Base-by-base conservation (phyloP, 2,797 vertebrate genomes). In the Danio kyathit region DNA sequence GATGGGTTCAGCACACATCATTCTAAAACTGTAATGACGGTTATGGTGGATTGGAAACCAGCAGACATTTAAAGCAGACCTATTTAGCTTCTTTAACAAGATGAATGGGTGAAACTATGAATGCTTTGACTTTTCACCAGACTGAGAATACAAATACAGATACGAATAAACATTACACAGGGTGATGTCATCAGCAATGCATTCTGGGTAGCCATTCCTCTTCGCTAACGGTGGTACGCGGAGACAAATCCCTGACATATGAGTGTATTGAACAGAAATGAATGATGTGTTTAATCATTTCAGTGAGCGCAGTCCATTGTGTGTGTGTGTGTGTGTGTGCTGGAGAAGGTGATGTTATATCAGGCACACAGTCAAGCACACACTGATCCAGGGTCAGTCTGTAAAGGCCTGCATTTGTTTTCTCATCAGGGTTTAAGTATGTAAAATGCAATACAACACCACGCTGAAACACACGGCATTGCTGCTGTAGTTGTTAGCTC, bases 311-410 rank as follows among this genome's bases (percentile, higher is more conserved):
- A n/a, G n/a, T n/a, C n/a, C n/a, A n/a, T n/a, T n/a, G n/a, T n/a
- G n/a, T n/a, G n/a, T n/a, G n/a, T n/a, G n/a, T n/a, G n/a, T n/a
- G n/a, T n/a, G n/a, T n/a, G n/a, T 64, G 19, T 60, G 29, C 78
- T 85, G 84, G 84, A 79, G 61, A 54, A 43, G 21, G 43, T 29
- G 6, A 76, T 78, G 74, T 74, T 81, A 19, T 80, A 61, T 83
- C 69, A 83, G 79, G 71, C 82, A 38, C 16, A 75, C 43, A 76
- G 67, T 83, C 69, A 83, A 76, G 71, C 82, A 38, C 16, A 75
- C 43, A 76, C 8, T 19, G 38, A 65, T 74, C 49, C 29, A 41
- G 43, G 43, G 51, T 2, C 16, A 41, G 38, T 11, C 4, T 72
- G 43, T 13, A 72, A 72, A 72, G 17, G 69, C n/a, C 52, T 52